Evolutionary conservation across 2,888 invertebrate genomes (phyloP), one percentile per base, ranked within the genome.

Genomic region (Cerastis rubricosa): DNA sequence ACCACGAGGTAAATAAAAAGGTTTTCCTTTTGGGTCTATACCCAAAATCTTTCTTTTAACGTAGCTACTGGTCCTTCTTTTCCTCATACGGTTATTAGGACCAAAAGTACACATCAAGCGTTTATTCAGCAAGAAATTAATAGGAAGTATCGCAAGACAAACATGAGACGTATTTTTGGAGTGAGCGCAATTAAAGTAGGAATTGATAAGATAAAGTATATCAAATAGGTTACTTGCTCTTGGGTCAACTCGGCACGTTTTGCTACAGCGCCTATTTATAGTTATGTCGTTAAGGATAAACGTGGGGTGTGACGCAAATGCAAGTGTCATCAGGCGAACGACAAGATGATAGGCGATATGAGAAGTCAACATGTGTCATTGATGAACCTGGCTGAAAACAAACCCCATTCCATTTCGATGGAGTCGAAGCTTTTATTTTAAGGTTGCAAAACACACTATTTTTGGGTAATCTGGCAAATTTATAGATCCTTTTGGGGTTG

Each of bases 171-270:
- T 73, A 83, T 85, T 81, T 85, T 85, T 66, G 72, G 78, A 73
- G 49, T 72, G 61, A 63, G 65, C 80, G 79, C 74, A 80, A 85
- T 74, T 73, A 81, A 43, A 80, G 66, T 59, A 49, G 68, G 65
- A 51, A 61, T 59, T 83, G 86, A 85, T 83, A 84, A 83, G 85
- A 85, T 81, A 85, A 66, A 76, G 49, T 74, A 70, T 83, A 76
- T 85, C 76, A 86, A 85, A 66, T 84, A 74, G 87, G 85, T 88
- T 82, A 87, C 86, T 84, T 71, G 74, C 72, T 83, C 59, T 81
- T 71, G 74, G 82, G 83, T 85, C 83, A 80, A 54, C 54, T 61
- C 40, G 67, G 25, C 70, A 71, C 74, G 74, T 78, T 82, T 80
- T 61, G 65, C 66, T 57, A 76, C 61, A 72, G 51, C 17, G 51